A percentile compares a stretch with the other conserved stretches of the same genome.
phyloP scores from a whole-genome alignment of 1,140 invertebrate species.

The Orchestia grillus region DNA sequence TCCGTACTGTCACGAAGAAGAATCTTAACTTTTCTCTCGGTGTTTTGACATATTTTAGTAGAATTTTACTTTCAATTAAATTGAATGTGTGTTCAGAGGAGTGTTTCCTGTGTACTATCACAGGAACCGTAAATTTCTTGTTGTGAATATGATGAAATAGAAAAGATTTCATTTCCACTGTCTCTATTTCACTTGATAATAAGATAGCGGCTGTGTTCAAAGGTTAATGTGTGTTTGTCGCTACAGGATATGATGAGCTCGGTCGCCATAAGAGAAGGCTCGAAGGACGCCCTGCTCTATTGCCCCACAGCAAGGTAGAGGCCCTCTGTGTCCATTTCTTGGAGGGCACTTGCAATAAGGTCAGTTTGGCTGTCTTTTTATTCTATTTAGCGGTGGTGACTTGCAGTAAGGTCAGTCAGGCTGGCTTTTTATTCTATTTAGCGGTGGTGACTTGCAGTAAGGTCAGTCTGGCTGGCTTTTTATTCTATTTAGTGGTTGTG shows the following conservation, averaged over 20 bases:
- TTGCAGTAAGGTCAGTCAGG: background rate
- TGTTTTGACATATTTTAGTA: too few relatives aligned
- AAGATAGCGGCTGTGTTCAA: too few relatives aligned
- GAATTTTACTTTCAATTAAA: too few relatives aligned
- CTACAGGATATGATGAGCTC: background rate
- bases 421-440: background rate
- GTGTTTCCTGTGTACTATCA: too few relatives aligned
- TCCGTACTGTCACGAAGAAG: too few relatives aligned
- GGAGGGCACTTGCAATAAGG: conserved; percentile 49
- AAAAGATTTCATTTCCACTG: too few relatives aligned
- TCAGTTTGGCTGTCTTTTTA: conserved; percentile 12
- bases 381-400: background rate
- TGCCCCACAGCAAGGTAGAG: conserved; percentile 14
- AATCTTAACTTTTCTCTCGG: too few relatives aligned
- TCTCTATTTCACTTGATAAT: too few relatives aligned
- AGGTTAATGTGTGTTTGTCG: background rate
- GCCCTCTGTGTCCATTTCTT: conserved; percentile 18
- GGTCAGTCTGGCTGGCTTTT: background rate
- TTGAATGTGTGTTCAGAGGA: too few relatives aligned
- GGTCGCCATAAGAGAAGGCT: background rate
- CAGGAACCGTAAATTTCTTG: too few relatives aligned
- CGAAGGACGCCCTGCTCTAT: background rate
- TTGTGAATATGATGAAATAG: too few relatives aligned
- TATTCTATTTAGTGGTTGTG: background rate
- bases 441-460: background rate